Percentiles rank a stretch among this genome's conserved stretches.
Conservation (phyloP, 1,140 invertebrate genomes). For the Papilio aristodemus region DNA sequence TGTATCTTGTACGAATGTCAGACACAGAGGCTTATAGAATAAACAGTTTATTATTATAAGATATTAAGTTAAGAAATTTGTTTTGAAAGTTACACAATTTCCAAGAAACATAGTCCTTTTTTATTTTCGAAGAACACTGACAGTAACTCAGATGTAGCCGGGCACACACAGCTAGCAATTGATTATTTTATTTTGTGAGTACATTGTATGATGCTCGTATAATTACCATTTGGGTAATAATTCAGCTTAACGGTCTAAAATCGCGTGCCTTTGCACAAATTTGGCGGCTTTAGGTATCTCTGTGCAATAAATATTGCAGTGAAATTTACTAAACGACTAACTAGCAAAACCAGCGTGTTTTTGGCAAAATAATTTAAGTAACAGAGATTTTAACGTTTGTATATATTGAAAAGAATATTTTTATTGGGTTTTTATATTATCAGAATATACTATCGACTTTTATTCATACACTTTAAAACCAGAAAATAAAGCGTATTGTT, state of each 20-base stretch:
- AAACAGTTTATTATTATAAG: no score
- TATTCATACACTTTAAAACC: neutral
- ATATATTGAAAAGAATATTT: neutral
- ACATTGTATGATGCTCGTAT: neutral
- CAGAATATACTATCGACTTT: neutral
- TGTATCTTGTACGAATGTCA: no score
- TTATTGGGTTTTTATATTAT: neutral
- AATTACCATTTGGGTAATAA: conserved; percentile 17
- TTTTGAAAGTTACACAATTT: no score
- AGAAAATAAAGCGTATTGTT: conserved; percentile 10
- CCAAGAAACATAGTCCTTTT: no score
- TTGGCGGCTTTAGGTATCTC: conserved; percentile 22
- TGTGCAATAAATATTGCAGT: conserved; percentile 20
- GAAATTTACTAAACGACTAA: conserved; percentile 16
- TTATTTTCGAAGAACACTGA: no score
- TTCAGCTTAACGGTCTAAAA: conserved; percentile 19
- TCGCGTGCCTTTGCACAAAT: conserved; percentile 28
- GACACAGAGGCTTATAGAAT: no score
- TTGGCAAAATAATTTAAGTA: neutral
- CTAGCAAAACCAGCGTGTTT: neutral
- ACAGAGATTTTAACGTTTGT: neutral
- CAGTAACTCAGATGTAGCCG: neutral
- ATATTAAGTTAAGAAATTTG: no score
- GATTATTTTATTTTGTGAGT: neutral
- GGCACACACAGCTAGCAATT: neutral